A percentile compares a stretch with the other conserved stretches of the same genome.
These are phyloP conservation scores for Stictocephala bisonia DNA, from an alignment of 2,888 invertebrate species.

Conservation along the genomic window DNA sequence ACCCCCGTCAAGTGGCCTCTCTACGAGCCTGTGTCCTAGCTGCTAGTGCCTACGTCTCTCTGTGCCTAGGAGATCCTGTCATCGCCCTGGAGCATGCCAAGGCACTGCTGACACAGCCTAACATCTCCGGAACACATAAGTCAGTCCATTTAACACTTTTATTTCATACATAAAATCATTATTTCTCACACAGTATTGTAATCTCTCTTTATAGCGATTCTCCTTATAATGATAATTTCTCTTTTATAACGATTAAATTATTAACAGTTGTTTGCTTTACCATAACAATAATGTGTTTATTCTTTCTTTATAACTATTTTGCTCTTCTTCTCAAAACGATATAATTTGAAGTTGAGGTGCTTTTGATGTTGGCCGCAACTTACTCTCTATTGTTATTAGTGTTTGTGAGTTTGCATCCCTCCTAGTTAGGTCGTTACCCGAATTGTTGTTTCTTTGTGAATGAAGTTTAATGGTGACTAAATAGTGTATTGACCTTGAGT, in stretches of 20 bases:
- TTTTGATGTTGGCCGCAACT: no score
- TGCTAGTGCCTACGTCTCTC: conserved; percentile 84
- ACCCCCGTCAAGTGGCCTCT: conserved; percentile 50
- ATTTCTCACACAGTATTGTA: background rate
- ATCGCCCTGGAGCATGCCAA: conserved; percentile 83
- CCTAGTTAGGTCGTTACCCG: no score
- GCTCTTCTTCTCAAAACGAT: no score
- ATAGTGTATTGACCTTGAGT: no score
- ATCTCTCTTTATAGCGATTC: background rate
- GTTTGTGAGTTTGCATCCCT: no score
- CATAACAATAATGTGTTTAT: no score
- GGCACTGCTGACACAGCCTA: conserved; percentile 77
- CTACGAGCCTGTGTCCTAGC: conserved; percentile 74
- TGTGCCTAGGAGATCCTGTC: conserved; percentile 86
- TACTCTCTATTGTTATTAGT: no score
- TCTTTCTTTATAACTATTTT: no score
- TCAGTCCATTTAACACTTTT: conserved; percentile 61
- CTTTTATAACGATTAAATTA: background rate
- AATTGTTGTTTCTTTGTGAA: no score
- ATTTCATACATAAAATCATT: background rate
- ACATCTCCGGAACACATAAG: conserved; percentile 78
- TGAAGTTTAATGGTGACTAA: no score
- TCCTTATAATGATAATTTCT: background rate
- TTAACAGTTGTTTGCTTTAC: background rate
- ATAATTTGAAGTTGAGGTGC: no score